phyloP scores from a whole-genome alignment of 2,797 vertebrate genomes.

The Sebastes iracundus region DNA sequence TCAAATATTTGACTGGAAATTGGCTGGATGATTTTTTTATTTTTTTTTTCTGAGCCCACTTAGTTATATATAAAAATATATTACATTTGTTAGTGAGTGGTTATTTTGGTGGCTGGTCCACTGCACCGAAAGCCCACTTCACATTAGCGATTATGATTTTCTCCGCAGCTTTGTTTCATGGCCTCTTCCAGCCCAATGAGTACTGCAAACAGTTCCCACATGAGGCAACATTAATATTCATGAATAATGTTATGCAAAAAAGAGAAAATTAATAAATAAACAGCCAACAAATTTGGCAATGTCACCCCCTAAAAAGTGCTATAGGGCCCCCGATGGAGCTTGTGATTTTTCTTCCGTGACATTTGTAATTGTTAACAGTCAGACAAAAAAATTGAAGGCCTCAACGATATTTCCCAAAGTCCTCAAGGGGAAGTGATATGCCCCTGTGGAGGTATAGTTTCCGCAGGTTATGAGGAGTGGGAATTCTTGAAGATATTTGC shows the following conservation, averaged over 20 bases:
- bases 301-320: slow-evolving; percentile 62
- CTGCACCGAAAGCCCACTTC: slow-evolving; percentile 24
- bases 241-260: slow-evolving; percentile 62
- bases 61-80: background rate
- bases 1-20: slow-evolving; percentile 27
- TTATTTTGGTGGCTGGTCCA: slow-evolving; percentile 34
- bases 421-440: slow-evolving; percentile 76
- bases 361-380: slow-evolving; percentile 87
- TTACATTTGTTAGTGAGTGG: background rate
- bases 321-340: slow-evolving; percentile 59
- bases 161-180: slow-evolving; percentile 40
- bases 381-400: slow-evolving; percentile 73
- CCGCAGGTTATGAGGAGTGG: slow-evolving; percentile 57
- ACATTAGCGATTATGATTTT: slow-evolving; percentile 39
- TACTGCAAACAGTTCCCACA: slow-evolving; percentile 57
- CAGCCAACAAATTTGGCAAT: slow-evolving; percentile 68
- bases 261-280: slow-evolving; percentile 62
- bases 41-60: background rate
- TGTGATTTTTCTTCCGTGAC: slow-evolving; percentile 84
- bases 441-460: slow-evolving; percentile 79
- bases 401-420: slow-evolving; percentile 81
- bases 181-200: slow-evolving; percentile 55
- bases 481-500: slow-evolving; percentile 73
- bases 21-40: background rate
- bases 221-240: slow-evolving; percentile 73